Evolutionary conservation across 2,113 vertebrate genomes (phyloP), one percentile per base, ranked within the genome.

Genomic region (Mastomys natalensis): DNA sequence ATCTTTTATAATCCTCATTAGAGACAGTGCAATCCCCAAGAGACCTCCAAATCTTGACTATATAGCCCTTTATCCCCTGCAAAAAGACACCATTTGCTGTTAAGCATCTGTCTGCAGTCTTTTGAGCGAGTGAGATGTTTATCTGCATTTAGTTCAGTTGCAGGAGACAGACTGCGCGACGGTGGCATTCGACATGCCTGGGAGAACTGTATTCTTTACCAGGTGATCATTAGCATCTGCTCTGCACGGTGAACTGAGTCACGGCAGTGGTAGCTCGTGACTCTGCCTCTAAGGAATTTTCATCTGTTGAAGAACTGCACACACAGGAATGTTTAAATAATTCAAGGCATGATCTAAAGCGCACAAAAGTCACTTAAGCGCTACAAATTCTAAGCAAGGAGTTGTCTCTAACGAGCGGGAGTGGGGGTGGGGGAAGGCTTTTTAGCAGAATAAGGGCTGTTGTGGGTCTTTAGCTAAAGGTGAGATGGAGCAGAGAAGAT

Each of bases 151-250:
- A 17, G 78, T 37, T 95, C 73, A 37, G 12, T 3, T 16, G 45
- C 53, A 68, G 80, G 70, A 94, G 92, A 85, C 68, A 91, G 95
- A 84, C 86, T 58, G 60, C 4, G 76, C 13, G 21, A 51, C 70
- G 53, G 45, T 1, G 24, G 31, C 16, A 40, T 89, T 24, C 70
- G 45, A 87, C 82, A 74, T 73, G 45, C 21, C 55, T 29, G 16
- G 78, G 13, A 15, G 66, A 37, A 34, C 90, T 81, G 15, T 81
- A 84, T 51, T 93, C 58, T 89, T 53, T 53, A 80, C 40, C 37
- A 60, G 85, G 3, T 31, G 34, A 66, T 78, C 80, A 37, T 66
- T 74, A 87, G 84, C 74, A 60, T 72, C 37, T 78, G 13, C 70
- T 43, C 64, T 80, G 89, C 12, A 43, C 70, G 40, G 13, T 10